Evolutionary conservation across 2,888 invertebrate genomes (phyloP).

Genomic region (Operophtera brumata): DNA sequence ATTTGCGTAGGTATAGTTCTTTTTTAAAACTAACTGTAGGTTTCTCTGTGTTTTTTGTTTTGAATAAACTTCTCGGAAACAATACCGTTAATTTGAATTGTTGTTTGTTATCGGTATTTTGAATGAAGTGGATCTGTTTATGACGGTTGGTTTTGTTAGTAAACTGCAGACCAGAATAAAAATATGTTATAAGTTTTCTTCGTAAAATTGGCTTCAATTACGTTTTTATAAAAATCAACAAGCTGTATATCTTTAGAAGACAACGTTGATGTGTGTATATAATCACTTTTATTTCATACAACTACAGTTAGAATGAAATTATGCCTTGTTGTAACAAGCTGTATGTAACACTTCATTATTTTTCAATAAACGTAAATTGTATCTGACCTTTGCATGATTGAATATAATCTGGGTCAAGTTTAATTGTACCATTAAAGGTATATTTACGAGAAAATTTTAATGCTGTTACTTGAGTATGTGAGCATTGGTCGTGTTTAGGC

Average conservation of each 20-base stretch:
- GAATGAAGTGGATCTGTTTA: not conserved
- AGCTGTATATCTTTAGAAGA: too few species aligned
- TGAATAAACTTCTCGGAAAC: not conserved
- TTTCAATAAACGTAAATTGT: constrained; percentile 48
- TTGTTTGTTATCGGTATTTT: not conserved
- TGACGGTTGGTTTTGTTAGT: not conserved
- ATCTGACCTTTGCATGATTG: constrained; percentile 49
- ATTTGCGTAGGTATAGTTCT: constrained; percentile 12
- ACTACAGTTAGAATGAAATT: constrained; percentile 34
- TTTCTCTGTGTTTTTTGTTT: too few species aligned
- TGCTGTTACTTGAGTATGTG: too few species aligned
- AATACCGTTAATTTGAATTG: constrained; percentile 2
- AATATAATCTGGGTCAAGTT: constrained; percentile 53
- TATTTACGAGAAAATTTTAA: not conserved
- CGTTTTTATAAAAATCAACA: too few species aligned
- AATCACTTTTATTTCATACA: constrained; percentile 15
- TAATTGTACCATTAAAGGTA: constrained; percentile 17
- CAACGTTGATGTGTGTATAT: constrained; percentile 3
- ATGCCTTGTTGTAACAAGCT: constrained; percentile 23
- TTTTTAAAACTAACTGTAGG: not conserved
- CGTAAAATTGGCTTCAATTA: too few species aligned
- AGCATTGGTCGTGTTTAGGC: too few species aligned
- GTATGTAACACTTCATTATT: constrained; percentile 43
- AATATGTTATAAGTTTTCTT: too few species aligned
- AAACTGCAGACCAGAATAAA: too few species aligned